Conservation (phyloP, 2,797 vertebrate genomes). For the Knipowitschia caucasica region DNA sequence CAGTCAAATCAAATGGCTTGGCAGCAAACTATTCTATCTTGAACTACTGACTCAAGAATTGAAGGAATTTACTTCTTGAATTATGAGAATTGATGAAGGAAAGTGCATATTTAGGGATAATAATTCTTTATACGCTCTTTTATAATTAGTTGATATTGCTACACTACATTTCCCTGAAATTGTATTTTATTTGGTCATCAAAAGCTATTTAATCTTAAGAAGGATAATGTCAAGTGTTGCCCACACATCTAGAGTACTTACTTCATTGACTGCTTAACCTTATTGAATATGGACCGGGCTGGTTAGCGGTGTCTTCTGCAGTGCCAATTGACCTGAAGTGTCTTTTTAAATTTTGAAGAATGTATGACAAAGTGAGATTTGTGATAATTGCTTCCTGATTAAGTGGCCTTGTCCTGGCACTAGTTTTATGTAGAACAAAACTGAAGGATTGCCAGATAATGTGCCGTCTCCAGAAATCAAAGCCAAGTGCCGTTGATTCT, state of each 20-base stretch:
- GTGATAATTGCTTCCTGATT: conserved; percentile 15
- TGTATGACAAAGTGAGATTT: conserved; percentile 30
- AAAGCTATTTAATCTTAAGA: conserved; percentile 35
- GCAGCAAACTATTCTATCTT: conserved; percentile 68
- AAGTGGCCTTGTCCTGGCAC: conserved; percentile 40
- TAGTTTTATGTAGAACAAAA: conserved; percentile 12
- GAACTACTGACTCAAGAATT: conserved; percentile 64
- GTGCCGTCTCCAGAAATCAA: conserved; percentile 18
- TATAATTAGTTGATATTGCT: conserved; percentile 24
- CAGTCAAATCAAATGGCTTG: conserved; percentile 57
- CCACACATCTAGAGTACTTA: conserved; percentile 55
- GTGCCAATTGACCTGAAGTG: conserved; percentile 27
- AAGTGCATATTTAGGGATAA: conserved; percentile 31
- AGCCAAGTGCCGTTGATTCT: conserved; percentile 35
- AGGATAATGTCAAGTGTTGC: conserved; percentile 57
- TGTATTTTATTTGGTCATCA: conserved; percentile 35
- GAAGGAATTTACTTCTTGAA: conserved; percentile 30
- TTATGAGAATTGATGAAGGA: conserved; percentile 41
- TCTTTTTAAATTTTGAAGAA: conserved; percentile 43
- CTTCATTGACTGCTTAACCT: conserved; percentile 35
- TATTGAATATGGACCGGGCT: conserved; percentile 35
- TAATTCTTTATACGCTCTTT: conserved; percentile 4
- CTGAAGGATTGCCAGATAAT: conserved; percentile 7
- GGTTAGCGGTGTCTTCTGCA: conserved; percentile 25
- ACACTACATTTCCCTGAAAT: conserved; percentile 32